These are phyloP conservation scores for Amblyjoppa proteus DNA, from an alignment of 2,888 invertebrate genomes.

Conservation along the genomic window DNA sequence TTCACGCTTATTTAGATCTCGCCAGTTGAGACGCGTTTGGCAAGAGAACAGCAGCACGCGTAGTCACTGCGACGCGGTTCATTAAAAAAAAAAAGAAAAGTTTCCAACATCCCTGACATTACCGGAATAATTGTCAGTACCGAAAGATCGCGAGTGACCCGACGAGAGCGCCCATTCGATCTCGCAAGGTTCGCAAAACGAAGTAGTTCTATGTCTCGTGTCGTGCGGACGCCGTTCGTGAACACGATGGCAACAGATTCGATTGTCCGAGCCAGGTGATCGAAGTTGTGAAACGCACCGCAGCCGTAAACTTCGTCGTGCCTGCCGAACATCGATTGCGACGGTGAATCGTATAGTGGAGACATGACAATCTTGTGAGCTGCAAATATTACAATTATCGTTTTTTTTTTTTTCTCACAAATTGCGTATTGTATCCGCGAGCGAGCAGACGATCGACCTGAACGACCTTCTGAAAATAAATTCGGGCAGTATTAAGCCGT, in stretches of 20 bases:
- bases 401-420: background rate
- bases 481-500: slow-evolving; percentile 62
- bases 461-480: slow-evolving; percentile 67
- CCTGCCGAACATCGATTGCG: background rate
- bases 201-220: background rate
- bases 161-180: background rate
- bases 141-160: background rate
- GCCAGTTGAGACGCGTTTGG: slow-evolving; percentile 47
- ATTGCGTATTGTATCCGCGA: background rate
- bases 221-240: background rate
- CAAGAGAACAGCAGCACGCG: slow-evolving; percentile 45
- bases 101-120: slow-evolving; percentile 2
- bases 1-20: slow-evolving; percentile 15
- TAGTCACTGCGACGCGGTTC: background rate
- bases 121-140: background rate
- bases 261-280: background rate
- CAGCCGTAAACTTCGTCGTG: too few relatives aligned
- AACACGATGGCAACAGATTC: background rate
- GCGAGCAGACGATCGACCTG: slow-evolving; percentile 48
- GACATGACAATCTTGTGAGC: background rate
- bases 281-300: background rate
- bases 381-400: background rate
- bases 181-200: background rate
- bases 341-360: background rate
- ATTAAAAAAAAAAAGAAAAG: slow-evolving; percentile 2